Evolutionary conservation across 2,113 vertebrate genomes (phyloP).

Genomic region (Platanista minor): DNA sequence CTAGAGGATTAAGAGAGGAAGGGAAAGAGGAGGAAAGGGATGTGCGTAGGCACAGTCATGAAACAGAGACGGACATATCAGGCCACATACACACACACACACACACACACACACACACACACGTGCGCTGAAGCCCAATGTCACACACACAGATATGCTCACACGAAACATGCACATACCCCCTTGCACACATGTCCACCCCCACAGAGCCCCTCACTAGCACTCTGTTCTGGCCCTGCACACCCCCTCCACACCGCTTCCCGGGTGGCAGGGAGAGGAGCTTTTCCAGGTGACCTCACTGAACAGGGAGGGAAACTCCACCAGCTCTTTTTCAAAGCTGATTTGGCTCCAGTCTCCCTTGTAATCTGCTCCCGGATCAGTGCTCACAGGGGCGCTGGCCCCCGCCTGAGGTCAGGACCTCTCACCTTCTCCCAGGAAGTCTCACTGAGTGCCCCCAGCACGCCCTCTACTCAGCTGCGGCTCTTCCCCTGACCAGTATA

Average conservation of each 20-base stretch:
- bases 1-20: not conserved
- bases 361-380: not conserved
- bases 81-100: not conserved
- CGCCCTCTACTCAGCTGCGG: not conserved
- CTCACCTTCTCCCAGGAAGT: constrained; percentile 47
- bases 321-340: constrained; percentile 23
- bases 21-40: not conserved
- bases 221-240: accelerated
- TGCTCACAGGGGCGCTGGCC: not conserved
- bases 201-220: not conserved
- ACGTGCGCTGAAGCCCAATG: not conserved
- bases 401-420: not conserved
- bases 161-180: too few species aligned
- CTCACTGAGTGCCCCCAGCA: not conserved
- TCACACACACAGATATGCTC: not conserved
- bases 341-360: not conserved
- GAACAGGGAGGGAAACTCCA: not conserved
- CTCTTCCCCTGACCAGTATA: constrained; percentile 28
- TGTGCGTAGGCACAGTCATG: not conserved
- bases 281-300: not conserved
- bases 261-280: not conserved
- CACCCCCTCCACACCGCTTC: not conserved
- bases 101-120: not conserved
- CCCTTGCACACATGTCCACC: too few species aligned
- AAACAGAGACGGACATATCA: not conserved